A percentile compares a stretch with the other conserved stretches of the same genome.
Conservation (phyloP, 2,113 vertebrate genomes). For the Tragelaphus buxtoni region DNA sequence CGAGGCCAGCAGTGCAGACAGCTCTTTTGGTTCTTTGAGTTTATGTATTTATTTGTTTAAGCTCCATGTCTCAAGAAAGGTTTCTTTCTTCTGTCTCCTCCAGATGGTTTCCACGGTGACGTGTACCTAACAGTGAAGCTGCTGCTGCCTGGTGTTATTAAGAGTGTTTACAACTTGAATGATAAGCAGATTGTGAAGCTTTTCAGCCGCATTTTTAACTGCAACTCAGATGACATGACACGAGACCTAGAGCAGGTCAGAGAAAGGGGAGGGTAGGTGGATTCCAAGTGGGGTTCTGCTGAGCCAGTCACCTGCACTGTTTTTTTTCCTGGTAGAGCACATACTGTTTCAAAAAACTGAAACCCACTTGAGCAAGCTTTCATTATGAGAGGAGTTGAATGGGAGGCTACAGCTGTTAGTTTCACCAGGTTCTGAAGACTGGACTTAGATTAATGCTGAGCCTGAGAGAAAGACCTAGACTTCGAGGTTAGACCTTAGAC, state of each 20-base stretch:
- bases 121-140: slow-evolving; percentile 95
- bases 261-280: not conserved
- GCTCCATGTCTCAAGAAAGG: slow-evolving; percentile 7
- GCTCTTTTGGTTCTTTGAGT: not conserved
- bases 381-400: not conserved
- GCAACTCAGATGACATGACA: slow-evolving; percentile 94
- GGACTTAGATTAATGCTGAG: not conserved
- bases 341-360: not conserved
- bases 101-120: slow-evolving; percentile 96
- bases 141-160: slow-evolving; percentile 94
- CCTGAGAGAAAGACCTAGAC: not conserved
- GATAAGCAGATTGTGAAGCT: slow-evolving; percentile 99
- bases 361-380: not conserved
- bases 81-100: slow-evolving; percentile 6
- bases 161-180: slow-evolving; percentile 98
- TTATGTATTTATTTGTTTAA: slow-evolving; percentile 19
- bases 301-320: not conserved
- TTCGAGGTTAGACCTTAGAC: not conserved
- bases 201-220: slow-evolving; percentile 94
- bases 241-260: slow-evolving; percentile 95
- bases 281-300: not conserved
- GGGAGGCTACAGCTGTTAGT: not conserved
- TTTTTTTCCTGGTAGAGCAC: not conserved
- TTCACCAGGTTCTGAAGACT: not conserved
- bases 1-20: not conserved